These are phyloP conservation scores for Phrynosoma blainvillii DNA, from an alignment of 2,113 vertebrate species.

Conservation along the genomic window DNA sequence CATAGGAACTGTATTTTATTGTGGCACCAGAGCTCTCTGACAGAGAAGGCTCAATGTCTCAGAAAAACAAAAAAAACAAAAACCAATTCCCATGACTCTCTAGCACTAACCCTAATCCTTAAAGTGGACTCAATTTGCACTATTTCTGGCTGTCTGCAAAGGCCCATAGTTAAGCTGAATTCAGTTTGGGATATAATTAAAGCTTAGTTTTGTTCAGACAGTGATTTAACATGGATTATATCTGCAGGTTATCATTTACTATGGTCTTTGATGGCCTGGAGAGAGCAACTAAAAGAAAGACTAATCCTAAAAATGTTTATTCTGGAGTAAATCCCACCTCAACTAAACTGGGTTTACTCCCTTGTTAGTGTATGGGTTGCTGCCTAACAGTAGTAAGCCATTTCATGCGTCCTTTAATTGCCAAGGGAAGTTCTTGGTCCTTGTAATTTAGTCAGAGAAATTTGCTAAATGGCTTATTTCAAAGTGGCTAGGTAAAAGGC, in stretches of 20 bases:
- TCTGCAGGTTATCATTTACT: background rate
- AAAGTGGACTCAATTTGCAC: too few species aligned
- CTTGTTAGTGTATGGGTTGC: background rate
- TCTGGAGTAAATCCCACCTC: background rate
- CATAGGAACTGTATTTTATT: too few species aligned
- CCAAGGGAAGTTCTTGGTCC: background rate
- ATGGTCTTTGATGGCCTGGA: background rate
- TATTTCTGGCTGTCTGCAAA: too few species aligned
- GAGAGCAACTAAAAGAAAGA: too few species aligned
- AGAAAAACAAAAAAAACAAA: too few species aligned
- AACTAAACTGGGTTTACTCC: background rate
- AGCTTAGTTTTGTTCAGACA: background rate
- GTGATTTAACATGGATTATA: background rate
- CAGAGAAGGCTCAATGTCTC: too few species aligned
- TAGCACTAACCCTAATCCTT: too few species aligned
- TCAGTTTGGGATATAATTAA: background rate
- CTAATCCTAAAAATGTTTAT: background rate
- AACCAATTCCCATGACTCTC: too few species aligned
- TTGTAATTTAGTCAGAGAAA: conserved; percentile 4
- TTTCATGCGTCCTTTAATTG: background rate
- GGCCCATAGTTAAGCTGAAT: background rate
- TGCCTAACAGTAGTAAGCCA: background rate
- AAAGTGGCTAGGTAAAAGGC: background rate
- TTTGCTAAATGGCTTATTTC: background rate
- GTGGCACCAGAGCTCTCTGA: too few species aligned